Conservation (phyloP, 1,140 invertebrate genomes). For the Formica selysi region DNA sequence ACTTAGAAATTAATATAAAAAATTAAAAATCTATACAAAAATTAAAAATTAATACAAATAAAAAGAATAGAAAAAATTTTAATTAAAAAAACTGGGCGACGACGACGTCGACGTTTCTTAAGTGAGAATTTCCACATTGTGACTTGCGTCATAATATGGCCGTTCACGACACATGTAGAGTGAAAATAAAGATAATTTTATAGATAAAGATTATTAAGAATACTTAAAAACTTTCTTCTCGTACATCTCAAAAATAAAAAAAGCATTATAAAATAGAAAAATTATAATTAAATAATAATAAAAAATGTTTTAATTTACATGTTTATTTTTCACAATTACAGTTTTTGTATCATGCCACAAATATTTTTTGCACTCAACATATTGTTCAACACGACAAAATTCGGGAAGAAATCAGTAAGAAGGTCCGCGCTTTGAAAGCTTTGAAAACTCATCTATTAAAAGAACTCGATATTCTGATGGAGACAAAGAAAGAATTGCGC, state of each 20-base stretch:
- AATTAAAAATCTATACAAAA: no score
- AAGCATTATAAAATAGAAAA: not conserved
- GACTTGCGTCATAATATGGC: no score
- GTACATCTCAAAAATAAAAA: not conserved
- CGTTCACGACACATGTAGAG: no score
- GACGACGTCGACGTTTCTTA: no score
- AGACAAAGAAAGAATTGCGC: constrained; percentile 88
- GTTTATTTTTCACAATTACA: constrained; percentile 37
- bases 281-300: not conserved
- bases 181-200: no score
- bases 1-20: no score
- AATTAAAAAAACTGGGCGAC: no score
- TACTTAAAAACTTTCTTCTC: not conserved
- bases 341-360: constrained; percentile 90
- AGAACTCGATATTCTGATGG: constrained; percentile 88
- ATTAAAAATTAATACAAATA: no score
- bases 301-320: not conserved
- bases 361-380: constrained; percentile 91
- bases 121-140: no score
- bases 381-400: constrained; percentile 91
- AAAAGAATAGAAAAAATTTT: no score
- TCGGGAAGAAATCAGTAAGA: constrained; percentile 89
- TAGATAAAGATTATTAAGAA: not conserved
- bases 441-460: constrained; percentile 89
- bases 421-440: constrained; percentile 88